These are phyloP conservation scores for Seladonia tumulorum DNA, from an alignment of 2,888 invertebrate genomes.

Conservation along the genomic window DNA sequence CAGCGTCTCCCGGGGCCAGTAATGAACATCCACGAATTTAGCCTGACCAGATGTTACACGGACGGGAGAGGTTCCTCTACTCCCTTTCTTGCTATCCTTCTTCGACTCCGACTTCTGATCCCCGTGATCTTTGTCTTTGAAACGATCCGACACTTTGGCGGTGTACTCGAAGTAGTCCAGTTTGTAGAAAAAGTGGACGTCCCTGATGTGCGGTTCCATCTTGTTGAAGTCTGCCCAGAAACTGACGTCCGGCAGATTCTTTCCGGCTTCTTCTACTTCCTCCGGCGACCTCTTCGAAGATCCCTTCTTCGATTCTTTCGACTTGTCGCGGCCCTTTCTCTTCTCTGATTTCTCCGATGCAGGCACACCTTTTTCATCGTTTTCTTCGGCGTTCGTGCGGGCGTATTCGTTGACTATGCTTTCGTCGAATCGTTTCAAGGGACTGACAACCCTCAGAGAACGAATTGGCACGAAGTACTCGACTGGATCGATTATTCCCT, in stretches of 20 bases:
- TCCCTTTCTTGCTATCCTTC: constrained; percentile 39
- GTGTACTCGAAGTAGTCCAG: constrained; percentile 67
- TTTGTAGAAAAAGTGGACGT: constrained; percentile 72
- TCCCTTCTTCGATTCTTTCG: background rate
- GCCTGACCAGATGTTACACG: constrained; percentile 8
- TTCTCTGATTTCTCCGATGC: background rate
- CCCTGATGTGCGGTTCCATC: constrained; percentile 62
- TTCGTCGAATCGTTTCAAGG: constrained; percentile 54
- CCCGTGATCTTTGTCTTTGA: background rate
- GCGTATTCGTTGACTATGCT: constrained; percentile 20
- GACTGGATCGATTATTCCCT: constrained; percentile 73
- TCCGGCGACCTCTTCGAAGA: background rate
- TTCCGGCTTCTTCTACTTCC: background rate
- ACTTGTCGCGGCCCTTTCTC: background rate
- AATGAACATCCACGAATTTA: constrained; percentile 37
- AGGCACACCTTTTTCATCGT: background rate
- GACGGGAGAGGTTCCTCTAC: constrained; percentile 37
- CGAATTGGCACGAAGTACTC: constrained; percentile 75
- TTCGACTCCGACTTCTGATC: constrained; percentile 33
- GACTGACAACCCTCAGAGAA: constrained; percentile 69
- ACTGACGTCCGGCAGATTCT: constrained; percentile 36
- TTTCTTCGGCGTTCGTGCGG: background rate
- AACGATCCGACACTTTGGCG: constrained; percentile 45
- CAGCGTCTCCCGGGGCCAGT: constrained; percentile 50
- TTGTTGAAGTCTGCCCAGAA: constrained; percentile 76